These are phyloP conservation scores for Clarias magur DNA, from an alignment of 2,113 vertebrate species.

Conservation along the genomic window DNA sequence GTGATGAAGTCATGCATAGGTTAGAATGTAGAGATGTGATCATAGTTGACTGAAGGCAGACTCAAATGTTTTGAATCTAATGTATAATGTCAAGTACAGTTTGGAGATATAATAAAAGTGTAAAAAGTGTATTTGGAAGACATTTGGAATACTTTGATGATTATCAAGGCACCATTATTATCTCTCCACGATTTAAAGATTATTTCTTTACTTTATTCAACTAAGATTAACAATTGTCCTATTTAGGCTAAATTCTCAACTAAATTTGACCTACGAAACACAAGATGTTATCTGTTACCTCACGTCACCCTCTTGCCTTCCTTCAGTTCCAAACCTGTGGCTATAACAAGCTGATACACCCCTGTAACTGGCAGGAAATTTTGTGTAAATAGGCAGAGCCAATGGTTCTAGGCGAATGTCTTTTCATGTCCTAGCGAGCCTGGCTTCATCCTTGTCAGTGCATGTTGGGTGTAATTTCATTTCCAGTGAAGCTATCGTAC, in stretches of 20 bases:
- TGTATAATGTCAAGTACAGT: neutral
- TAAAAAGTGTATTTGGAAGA: neutral
- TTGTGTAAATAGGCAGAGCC: conserved; percentile 58
- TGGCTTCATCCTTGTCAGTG: conserved; percentile 66
- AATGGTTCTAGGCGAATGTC: conserved; percentile 55
- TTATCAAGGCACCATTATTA: conserved; percentile 46
- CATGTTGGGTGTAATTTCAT: conserved; percentile 60
- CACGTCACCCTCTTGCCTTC: conserved; percentile 35
- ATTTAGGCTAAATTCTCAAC: conserved; percentile 57
- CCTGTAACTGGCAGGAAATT: conserved; percentile 33
- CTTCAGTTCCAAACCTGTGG: conserved; percentile 47
- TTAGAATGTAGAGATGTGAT: neutral
- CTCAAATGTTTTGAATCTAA: neutral
- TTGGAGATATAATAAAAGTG: neutral
- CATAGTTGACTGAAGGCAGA: neutral
- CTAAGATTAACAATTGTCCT: conserved; percentile 41
- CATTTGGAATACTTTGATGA: neutral
- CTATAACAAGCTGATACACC: conserved; percentile 43
- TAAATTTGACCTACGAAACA: conserved; percentile 54
- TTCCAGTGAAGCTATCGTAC: conserved; percentile 25
- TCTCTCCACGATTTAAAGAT: conserved; percentile 54
- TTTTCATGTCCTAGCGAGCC: conserved; percentile 65
- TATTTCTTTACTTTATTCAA: no score
- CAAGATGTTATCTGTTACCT: conserved; percentile 56
- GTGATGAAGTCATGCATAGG: no score